Evolutionary conservation across 2,797 vertebrate genomes (phyloP).

Genomic region (Clarias pachynema): DNA sequence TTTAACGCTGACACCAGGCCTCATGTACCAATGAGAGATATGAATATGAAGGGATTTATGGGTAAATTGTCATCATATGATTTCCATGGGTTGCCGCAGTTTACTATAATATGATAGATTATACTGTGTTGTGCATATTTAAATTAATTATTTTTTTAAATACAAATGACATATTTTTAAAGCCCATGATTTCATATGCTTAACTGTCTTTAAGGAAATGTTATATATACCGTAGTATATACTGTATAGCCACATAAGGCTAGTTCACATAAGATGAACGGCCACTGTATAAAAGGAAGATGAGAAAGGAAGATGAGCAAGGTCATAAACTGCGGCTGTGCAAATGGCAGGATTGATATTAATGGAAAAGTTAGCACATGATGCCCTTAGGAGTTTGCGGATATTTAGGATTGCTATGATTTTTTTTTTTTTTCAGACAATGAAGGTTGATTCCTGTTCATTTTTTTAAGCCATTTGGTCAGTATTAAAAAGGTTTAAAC

Average conservation of each 20-base stretch:
- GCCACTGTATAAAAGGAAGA: background rate
- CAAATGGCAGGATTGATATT: background rate
- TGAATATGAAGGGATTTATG: background rate
- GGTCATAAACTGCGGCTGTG: background rate
- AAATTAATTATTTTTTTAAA: background rate
- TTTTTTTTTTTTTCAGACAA: background rate
- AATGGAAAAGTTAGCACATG: background rate
- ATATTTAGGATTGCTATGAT: background rate
- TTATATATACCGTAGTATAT: background rate
- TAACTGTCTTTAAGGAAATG: background rate
- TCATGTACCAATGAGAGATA: background rate
- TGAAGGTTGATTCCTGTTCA: background rate
- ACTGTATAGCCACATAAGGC: background rate
- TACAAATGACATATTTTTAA: background rate
- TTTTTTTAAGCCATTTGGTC: too few species aligned
- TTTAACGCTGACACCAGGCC: background rate
- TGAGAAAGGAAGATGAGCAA: too few species aligned
- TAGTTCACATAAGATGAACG: background rate
- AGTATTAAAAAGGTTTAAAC: too few species aligned
- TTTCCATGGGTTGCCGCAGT: background rate
- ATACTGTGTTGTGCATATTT: background rate
- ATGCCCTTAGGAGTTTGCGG: background rate
- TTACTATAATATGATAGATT: background rate
- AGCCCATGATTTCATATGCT: background rate
- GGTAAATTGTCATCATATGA: background rate